Conservation (phyloP, 1,140 invertebrate species). For the Drosophila ogumai region DNA sequence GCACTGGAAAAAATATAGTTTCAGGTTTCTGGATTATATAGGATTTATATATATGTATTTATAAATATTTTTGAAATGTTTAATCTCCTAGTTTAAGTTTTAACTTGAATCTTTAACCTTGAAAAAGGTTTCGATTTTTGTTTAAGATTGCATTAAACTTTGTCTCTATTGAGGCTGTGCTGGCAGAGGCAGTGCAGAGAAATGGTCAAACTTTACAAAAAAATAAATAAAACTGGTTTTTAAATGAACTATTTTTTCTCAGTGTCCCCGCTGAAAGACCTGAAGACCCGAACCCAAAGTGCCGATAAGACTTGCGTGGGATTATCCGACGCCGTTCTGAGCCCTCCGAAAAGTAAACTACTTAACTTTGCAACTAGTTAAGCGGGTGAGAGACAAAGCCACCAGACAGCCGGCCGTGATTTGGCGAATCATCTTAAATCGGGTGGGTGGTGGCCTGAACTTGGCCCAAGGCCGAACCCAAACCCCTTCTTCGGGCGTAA, state of each 20-base stretch:
- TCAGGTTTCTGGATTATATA: background rate
- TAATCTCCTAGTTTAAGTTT: too few relatives aligned
- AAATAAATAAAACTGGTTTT: too few relatives aligned
- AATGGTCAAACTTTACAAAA: too few relatives aligned
- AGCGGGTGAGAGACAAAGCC: constrained; percentile 67
- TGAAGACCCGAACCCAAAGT: constrained; percentile 14
- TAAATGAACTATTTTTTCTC: background rate
- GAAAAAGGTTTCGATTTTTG: too few relatives aligned
- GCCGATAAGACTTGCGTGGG: constrained; percentile 57
- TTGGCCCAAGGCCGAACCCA: constrained; percentile 5
- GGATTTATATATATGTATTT: too few relatives aligned
- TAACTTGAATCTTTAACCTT: too few relatives aligned
- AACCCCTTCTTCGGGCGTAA: constrained; percentile 74
- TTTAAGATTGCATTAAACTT: too few relatives aligned
- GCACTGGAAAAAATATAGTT: constrained; percentile 8
- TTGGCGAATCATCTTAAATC: constrained; percentile 48
- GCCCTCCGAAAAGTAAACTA: constrained; percentile 65
- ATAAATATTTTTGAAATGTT: too few relatives aligned
- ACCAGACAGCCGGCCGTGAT: constrained; percentile 45
- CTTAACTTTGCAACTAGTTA: constrained; percentile 83
- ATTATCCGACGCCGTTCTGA: constrained; percentile 52
- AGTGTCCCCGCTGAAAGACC: background rate
- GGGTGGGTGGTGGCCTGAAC: constrained; percentile 40
- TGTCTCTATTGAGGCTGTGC: too few relatives aligned
- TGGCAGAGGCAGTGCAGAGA: too few relatives aligned